A percentile compares a stretch with the other conserved stretches of the same genome.
These are phyloP conservation scores for Greenwoodochromis staneri DNA, from an alignment of 2,113 vertebrate species.

Conservation along the genomic window DNA sequence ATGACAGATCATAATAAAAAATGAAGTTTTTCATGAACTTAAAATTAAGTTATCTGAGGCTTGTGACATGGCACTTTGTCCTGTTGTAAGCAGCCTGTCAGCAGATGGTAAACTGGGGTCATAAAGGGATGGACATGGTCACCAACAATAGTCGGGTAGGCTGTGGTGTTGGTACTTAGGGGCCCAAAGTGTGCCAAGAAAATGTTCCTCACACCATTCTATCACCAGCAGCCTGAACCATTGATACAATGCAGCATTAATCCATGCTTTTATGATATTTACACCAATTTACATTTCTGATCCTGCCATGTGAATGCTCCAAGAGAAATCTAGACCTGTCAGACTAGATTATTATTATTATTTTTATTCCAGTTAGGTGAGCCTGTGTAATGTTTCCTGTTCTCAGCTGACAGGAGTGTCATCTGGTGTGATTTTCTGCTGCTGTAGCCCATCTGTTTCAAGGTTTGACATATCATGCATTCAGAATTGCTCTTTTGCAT, in stretches of 20 bases:
- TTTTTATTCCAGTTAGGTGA: not conserved
- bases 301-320: not conserved
- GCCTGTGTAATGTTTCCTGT: not conserved
- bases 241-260: not conserved
- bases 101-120: not conserved
- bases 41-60: not conserved
- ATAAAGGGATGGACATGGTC: not conserved
- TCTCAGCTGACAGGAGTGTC: not conserved
- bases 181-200: not conserved
- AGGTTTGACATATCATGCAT: not conserved
- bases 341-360: not conserved
- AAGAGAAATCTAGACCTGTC: not conserved
- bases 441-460: not conserved
- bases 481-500: not conserved
- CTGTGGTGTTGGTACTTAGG: not conserved
- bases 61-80: not conserved
- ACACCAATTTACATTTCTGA: not conserved
- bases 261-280: not conserved
- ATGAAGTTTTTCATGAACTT: not conserved
- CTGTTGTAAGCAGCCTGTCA: not conserved
- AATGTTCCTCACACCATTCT: not conserved
- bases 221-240: not conserved
- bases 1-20: not conserved
- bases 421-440: not conserved
- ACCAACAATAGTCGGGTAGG: not conserved